phyloP scores from a whole-genome alignment of 1,140 invertebrate genomes.

The Hyles vespertilio region DNA sequence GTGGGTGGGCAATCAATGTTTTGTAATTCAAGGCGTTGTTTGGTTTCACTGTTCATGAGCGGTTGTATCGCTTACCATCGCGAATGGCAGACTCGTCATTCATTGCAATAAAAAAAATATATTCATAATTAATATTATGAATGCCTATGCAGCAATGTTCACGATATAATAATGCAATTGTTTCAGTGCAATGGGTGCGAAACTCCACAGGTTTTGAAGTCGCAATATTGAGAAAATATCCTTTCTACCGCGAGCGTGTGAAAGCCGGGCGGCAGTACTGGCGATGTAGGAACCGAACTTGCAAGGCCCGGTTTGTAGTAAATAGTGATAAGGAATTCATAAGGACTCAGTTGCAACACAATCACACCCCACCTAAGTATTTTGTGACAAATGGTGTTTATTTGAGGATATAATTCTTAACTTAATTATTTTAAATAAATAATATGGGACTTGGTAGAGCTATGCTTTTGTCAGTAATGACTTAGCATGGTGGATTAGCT shows the following conservation, averaged over 20 bases:
- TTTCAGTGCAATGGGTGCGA: neutral
- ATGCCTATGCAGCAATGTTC: no score
- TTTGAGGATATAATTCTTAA: neutral
- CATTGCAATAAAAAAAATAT: no score
- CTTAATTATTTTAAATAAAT: neutral
- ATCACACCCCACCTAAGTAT: constrained; percentile 13
- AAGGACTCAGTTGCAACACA: constrained; percentile 10
- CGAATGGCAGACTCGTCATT: no score
- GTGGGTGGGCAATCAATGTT: no score
- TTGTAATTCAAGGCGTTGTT: no score
- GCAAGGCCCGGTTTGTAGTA: neutral
- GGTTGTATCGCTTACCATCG: no score
- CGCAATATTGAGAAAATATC: neutral
- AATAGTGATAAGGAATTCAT: constrained; percentile 2
- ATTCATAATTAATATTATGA: no score
- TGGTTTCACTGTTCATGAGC: no score
- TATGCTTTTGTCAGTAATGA: no score
- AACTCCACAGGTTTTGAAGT: neutral
- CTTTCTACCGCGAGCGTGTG: constrained; percentile 3
- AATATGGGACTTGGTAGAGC: neutral
- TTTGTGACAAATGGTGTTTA: constrained; percentile 13
- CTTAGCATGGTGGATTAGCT: no score
- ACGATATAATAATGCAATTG: no score
- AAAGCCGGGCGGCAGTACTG: neutral
- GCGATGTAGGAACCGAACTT: neutral